phyloP scores from a whole-genome alignment of 2,797 vertebrate genomes.

The Pseudocheirus occidentalis region DNA sequence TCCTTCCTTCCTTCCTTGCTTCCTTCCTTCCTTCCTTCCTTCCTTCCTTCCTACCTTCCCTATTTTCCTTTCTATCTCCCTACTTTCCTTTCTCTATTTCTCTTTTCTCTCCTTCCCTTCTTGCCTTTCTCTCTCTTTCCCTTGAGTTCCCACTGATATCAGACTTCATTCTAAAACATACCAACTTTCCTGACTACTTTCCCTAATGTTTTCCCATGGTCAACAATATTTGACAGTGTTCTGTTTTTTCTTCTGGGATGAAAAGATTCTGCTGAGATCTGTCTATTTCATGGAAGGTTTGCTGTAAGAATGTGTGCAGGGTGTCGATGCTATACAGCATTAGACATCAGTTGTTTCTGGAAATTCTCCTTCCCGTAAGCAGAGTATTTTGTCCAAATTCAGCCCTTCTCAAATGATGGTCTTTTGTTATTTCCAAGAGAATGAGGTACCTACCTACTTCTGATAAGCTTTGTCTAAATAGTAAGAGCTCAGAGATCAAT shows the following conservation, averaged over 20 bases:
- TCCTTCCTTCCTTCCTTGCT: too few species aligned
- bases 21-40: background rate
- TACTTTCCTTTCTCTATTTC: too few species aligned
- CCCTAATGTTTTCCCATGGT: background rate
- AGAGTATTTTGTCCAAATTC: background rate
- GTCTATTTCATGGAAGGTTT: background rate
- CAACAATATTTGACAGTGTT: background rate
- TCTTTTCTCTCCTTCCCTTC: too few species aligned
- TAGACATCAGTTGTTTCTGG: slow-evolving; percentile 38
- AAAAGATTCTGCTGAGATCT: background rate
- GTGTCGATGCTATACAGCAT: background rate
- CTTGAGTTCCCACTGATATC: background rate
- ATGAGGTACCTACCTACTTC: slow-evolving; percentile 14
- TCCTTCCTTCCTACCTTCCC: accelerated
- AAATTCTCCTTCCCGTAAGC: slow-evolving; percentile 5
- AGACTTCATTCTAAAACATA: background rate
- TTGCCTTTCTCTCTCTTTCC: background rate
- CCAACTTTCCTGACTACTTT: background rate
- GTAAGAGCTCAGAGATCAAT: slow-evolving; percentile 42
- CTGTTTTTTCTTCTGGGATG: background rate
- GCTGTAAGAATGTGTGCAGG: accelerated
- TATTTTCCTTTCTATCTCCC: too few species aligned
- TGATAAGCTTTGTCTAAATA: background rate
- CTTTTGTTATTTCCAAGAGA: slow-evolving; percentile 30
- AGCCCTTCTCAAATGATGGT: slow-evolving; percentile 13